A percentile compares a stretch with the other conserved stretches of the same genome.
Conservation (phyloP, 1,140 invertebrate species). For the Philotrypesis tridentata region DNA sequence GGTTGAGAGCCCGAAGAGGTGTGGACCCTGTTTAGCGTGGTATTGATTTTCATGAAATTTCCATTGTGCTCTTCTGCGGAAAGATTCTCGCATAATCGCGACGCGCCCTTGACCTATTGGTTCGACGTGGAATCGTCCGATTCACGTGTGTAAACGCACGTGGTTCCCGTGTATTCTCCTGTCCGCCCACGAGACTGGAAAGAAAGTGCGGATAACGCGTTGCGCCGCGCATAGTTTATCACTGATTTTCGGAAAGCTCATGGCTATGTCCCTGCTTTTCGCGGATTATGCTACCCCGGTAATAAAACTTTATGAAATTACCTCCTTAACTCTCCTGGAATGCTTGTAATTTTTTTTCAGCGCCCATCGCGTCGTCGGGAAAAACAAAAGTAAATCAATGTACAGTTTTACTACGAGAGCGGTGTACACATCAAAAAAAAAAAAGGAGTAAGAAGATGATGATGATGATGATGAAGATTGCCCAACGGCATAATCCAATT, state of each 20-base stretch:
- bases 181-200: constrained; percentile 23
- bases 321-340: neutral
- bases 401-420: neutral
- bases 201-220: neutral
- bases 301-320: constrained; percentile 10
- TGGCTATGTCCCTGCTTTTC: neutral
- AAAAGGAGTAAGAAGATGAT: too few species aligned
- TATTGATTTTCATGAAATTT: too few species aligned
- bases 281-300: neutral
- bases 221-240: neutral
- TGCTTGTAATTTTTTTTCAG: too few species aligned
- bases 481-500: constrained; percentile 8
- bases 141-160: constrained; percentile 7
- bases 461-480: too few species aligned
- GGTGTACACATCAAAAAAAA: neutral
- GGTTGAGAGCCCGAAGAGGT: neutral
- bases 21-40: too few species aligned
- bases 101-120: constrained; percentile 19
- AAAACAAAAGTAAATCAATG: neutral
- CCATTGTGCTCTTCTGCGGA: too few species aligned
- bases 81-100: constrained; percentile 24
- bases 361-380: too few species aligned
- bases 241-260: neutral
- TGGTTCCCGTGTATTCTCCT: neutral
- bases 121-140: constrained; percentile 24